Evolutionary conservation across 2,797 vertebrate species (phyloP), one percentile per base, ranked within the genome.

Genomic region (Aphelocoma californica): DNA sequence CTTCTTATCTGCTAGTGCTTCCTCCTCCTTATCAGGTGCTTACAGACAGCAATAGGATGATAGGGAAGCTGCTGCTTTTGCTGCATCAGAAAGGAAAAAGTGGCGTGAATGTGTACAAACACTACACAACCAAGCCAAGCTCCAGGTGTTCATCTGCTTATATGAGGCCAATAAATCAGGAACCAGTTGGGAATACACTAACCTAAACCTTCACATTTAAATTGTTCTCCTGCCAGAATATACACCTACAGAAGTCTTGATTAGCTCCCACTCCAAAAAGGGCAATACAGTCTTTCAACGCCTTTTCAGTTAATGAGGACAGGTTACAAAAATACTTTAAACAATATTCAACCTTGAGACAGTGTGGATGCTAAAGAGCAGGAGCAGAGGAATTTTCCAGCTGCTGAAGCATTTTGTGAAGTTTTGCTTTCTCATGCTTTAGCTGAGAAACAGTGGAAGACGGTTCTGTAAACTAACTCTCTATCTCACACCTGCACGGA

Each of bases 1-100:
- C 67, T 78, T 64, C 83, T 95, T 94, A 95, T 90, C 95, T 92
- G 28, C 54, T 60, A 58, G 54, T 73, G 51, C 86, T 93, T 95
- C 74, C 58, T 91, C 29, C 78, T 89, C 28, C 57, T 94, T 95
- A 95, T 95, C 95, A 88, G 83, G 86, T 92, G 77, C 86, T 90
- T 66, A 66, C 93, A 95, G 88, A 66, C 77, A 86, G 80, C 90
- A 58, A 21, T 0, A 26, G 54, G 58, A 18, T 69, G 88, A 93
- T 75, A 84, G 77, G 28, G 53, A 83, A 86, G 82, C 23, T 92
- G 58, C 82, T 90, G 57, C 54, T 36, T 40, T 28, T 38, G 34
- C 85, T 83, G 73, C 85, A 74, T 44, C 70, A 69, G 54, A 86
- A 84, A 88, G 73, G 62, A 84, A 67, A 82, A 73, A 34, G 48